phyloP scores from a whole-genome alignment of 92 coral and sea anemone species.

The Phymanthus crucifer region DNA sequence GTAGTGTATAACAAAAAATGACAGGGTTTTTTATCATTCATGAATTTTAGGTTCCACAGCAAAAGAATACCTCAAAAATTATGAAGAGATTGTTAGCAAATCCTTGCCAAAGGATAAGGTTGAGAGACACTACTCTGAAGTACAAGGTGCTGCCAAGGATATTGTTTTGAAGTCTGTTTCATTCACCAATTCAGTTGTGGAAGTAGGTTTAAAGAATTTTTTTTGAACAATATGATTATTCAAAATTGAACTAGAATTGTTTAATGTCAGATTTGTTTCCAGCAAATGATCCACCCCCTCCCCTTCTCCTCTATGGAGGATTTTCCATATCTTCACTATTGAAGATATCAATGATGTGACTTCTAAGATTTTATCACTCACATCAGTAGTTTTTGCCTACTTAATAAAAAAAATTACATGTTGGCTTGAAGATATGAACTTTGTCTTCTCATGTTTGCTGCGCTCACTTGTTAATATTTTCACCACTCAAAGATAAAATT shows the following conservation, averaged over 20 bases:
- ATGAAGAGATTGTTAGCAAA: conserved; percentile 39
- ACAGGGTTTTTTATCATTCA: neutral
- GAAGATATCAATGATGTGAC: too few relatives aligned
- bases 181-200: conserved; percentile 6
- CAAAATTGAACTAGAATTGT: too few relatives aligned
- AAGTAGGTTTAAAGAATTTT: neutral
- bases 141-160: conserved; percentile 36
- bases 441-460: too few relatives aligned
- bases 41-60: conserved; percentile 38
- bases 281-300: neutral
- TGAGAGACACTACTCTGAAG: conserved; percentile 15
- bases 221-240: neutral
- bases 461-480: too few relatives aligned
- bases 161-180: conserved; percentile 25
- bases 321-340: too few relatives aligned
- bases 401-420: too few relatives aligned
- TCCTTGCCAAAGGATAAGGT: conserved; percentile 44
- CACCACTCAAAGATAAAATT: too few relatives aligned
- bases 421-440: too few relatives aligned
- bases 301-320: too few relatives aligned
- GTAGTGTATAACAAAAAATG: neutral
- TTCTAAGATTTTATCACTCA: too few relatives aligned
- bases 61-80: conserved; percentile 40
- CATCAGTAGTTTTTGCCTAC: too few relatives aligned
- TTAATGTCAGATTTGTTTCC: too few relatives aligned